Evolutionary conservation across 1,140 invertebrate genomes (phyloP).

Genomic region (Drosophila eugracilis): DNA sequence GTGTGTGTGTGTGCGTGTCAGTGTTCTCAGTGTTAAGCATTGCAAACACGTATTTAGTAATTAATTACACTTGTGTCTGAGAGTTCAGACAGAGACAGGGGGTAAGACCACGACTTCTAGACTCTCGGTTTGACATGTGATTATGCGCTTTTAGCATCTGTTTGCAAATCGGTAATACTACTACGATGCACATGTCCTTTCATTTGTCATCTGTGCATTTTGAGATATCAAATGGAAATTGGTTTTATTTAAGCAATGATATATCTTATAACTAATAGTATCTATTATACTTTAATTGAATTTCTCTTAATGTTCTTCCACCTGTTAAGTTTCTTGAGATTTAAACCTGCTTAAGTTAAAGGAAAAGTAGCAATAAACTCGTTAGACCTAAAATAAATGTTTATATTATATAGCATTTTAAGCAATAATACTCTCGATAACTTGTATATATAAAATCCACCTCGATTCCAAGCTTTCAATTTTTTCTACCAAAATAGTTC

Average conservation of each 20-base stretch:
- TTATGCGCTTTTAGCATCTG: slow-evolving; percentile 60
- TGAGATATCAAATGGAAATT: not conserved
- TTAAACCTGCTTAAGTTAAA: no score
- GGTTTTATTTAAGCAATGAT: not conserved
- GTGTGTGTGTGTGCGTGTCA: slow-evolving; percentile 10
- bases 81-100: not conserved
- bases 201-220: slow-evolving; percentile 22
- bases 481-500: not conserved
- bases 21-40: slow-evolving; percentile 48
- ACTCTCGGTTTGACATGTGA: slow-evolving; percentile 60
- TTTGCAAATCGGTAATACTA: slow-evolving; percentile 58
- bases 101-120: slow-evolving; percentile 35
- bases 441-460: no score
- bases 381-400: no score
- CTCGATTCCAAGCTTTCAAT: not conserved
- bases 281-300: not conserved
- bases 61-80: slow-evolving; percentile 72
- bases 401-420: no score
- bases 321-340: no score
- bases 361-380: no score
- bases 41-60: slow-evolving; percentile 74
- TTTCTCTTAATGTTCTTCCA: no score
- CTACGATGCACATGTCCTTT: slow-evolving; percentile 11
- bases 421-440: no score
- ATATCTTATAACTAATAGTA: not conserved